Evolutionary conservation across 2,888 invertebrate species (phyloP).

Genomic region (Marasmarcha lunaedactyla): DNA sequence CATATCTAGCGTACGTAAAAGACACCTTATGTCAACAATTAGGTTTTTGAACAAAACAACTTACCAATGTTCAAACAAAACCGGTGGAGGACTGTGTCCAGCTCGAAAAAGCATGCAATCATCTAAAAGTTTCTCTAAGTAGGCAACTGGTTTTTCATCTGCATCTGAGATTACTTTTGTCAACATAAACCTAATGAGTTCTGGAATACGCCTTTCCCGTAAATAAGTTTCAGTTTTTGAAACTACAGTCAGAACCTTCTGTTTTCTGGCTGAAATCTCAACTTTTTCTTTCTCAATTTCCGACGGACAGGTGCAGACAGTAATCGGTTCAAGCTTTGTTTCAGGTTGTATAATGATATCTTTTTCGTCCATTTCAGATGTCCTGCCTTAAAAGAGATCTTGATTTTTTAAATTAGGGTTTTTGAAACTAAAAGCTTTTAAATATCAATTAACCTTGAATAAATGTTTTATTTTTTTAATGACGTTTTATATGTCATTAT

Average conservation of each 20-base stretch:
- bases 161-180: slow-evolving; percentile 38
- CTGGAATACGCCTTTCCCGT: slow-evolving; percentile 44
- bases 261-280: slow-evolving; percentile 30
- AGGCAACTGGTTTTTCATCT: slow-evolving; percentile 29
- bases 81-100: slow-evolving; percentile 42
- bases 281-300: slow-evolving; percentile 19
- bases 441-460: too few species aligned
- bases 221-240: slow-evolving; percentile 44
- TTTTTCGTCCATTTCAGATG: slow-evolving; percentile 23
- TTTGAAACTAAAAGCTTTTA: too few species aligned
- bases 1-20: too few species aligned
- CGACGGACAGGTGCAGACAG: slow-evolving; percentile 34
- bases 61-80: slow-evolving; percentile 45
- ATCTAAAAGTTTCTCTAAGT: slow-evolving; percentile 36
- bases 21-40: too few species aligned
- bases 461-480: too few species aligned
- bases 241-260: slow-evolving; percentile 29
- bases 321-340: slow-evolving; percentile 17
- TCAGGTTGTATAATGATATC: slow-evolving; percentile 11
- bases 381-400: too few species aligned
- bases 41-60: too few species aligned
- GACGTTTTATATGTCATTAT: too few species aligned
- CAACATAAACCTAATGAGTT: slow-evolving; percentile 42
- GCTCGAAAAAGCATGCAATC: slow-evolving; percentile 53
- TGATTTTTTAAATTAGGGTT: too few species aligned